Conservation (phyloP, 2,113 vertebrate species). For the Dicentrarchus labrax region DNA sequence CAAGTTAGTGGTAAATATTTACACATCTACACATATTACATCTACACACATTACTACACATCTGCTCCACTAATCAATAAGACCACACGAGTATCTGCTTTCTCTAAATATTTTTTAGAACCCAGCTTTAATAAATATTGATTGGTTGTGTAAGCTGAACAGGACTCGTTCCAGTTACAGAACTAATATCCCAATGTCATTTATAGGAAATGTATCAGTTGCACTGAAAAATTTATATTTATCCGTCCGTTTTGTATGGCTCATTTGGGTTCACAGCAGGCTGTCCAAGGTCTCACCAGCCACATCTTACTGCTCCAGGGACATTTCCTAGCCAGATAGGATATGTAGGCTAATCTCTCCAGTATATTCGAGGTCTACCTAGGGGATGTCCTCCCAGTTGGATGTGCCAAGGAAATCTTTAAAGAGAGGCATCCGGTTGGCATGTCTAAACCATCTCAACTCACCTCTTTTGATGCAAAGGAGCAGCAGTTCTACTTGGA, state of each 20-base stretch:
- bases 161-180: neutral
- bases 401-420: neutral
- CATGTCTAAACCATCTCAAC: neutral
- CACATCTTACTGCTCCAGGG: neutral
- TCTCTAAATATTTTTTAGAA: neutral
- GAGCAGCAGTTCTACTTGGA: neutral
- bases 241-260: neutral
- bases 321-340: too few species aligned
- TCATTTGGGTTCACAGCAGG: neutral
- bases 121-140: neutral
- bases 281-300: neutral
- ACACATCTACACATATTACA: neutral
- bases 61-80: neutral
- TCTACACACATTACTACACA: neutral
- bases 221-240: neutral
- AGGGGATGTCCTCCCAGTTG: neutral
- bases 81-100: neutral
- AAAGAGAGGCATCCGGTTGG: neutral
- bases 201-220: neutral
- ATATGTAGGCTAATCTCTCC: neutral
- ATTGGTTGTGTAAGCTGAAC: constrained; percentile 4
- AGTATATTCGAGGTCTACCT: neutral
- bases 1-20: neutral
- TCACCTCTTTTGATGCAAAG: neutral
- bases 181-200: neutral